Conservation (phyloP, 2,113 vertebrate species). For the Halcyon senegalensis region DNA sequence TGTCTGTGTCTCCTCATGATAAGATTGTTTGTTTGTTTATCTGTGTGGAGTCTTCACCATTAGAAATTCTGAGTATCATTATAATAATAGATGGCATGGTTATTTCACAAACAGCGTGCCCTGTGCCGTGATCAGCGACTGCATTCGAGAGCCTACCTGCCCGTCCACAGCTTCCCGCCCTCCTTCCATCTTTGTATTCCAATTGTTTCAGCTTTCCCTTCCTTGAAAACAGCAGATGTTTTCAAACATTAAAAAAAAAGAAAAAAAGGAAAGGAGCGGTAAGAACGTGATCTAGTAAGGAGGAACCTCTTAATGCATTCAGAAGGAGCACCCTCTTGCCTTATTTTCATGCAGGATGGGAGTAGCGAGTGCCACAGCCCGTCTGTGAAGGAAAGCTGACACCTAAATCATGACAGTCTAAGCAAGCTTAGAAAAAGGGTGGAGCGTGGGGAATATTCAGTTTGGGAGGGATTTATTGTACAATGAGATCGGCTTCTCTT, state of each 20-base stretch:
- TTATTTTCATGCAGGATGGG: neutral
- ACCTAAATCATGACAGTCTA: neutral
- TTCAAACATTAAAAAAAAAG: neutral
- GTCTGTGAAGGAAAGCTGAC: neutral
- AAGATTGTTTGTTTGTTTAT: slow-evolving; percentile 49
- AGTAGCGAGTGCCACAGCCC: neutral
- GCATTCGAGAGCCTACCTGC: neutral
- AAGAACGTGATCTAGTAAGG: neutral
- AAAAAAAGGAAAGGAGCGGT: neutral
- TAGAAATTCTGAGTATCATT: slow-evolving; percentile 7
- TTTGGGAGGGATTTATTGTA: neutral
- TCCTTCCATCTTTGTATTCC: neutral
- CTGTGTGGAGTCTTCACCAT: neutral
- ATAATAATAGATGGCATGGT: slow-evolving; percentile 11
- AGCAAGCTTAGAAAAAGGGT: neutral
- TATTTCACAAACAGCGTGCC: slow-evolving; percentile 19
- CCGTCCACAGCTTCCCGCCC: neutral
- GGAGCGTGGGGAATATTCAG: neutral
- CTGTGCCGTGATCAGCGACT: neutral
- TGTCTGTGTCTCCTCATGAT: slow-evolving; percentile 7
- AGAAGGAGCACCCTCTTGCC: neutral
- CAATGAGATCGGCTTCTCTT: neutral
- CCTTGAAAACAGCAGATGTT: neutral
- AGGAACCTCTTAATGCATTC: neutral
- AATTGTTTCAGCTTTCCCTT: neutral